These are phyloP conservation scores for Carassius auratus DNA, from an alignment of 2,113 vertebrate genomes.

Conservation along the genomic window DNA sequence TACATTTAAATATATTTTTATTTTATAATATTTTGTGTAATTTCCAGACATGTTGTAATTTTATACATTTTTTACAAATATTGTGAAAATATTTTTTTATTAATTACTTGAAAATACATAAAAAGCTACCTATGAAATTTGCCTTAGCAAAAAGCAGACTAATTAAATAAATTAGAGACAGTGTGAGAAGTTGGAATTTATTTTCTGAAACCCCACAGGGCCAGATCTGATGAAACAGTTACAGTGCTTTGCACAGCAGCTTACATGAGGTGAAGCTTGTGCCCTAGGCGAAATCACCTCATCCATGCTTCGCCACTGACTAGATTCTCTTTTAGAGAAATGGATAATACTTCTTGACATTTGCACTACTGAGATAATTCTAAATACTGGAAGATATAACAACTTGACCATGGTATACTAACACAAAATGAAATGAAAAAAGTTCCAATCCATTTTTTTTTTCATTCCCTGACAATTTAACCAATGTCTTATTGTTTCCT, in stretches of 20 bases:
- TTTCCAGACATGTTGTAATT: background rate
- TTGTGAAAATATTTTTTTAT: background rate
- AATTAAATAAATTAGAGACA: background rate
- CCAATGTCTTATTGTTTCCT: background rate
- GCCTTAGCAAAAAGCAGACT: background rate
- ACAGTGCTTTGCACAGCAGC: conserved; percentile 4
- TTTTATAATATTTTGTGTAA: background rate
- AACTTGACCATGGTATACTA: background rate
- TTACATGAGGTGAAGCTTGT: background rate
- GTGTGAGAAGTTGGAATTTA: background rate
- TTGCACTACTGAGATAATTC: background rate
- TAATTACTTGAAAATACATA: background rate
- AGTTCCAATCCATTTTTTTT: background rate
- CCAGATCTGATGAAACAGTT: conserved; percentile 1
- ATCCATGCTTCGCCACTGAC: background rate
- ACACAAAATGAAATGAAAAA: background rate
- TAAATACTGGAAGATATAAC: background rate
- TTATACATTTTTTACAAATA: background rate
- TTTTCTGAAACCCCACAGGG: background rate
- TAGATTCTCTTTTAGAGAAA: background rate
- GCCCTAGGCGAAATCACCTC: background rate
- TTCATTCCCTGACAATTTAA: background rate
- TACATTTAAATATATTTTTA: background rate
- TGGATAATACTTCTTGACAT: background rate
- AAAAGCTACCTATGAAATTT: background rate